Conservation (phyloP, 2,113 vertebrate genomes). For the Bujurquina vittata region DNA sequence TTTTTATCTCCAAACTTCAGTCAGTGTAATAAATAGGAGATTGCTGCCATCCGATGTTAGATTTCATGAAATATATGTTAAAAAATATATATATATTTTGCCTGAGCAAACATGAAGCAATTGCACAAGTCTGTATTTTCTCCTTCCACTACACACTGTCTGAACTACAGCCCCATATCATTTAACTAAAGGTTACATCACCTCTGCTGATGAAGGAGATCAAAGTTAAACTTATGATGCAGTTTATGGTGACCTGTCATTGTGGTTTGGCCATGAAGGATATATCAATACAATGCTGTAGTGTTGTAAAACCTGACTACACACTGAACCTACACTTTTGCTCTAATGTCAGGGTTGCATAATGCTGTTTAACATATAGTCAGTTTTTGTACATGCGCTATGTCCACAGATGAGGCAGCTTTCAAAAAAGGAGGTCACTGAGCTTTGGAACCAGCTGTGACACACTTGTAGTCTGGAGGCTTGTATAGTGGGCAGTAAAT, state of each 20-base stretch:
- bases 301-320: background rate
- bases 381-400: background rate
- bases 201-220: background rate
- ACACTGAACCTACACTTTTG: no score
- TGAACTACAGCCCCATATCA: no score
- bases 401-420: background rate
- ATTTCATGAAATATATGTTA: no score
- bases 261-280: accelerated
- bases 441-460: slow-evolving; percentile 36
- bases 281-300: background rate
- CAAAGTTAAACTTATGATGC: no score
- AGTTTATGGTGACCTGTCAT: no score
- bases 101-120: no score
- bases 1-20: no score
- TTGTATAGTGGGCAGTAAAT: slow-evolving; percentile 32
- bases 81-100: no score
- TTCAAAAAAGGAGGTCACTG: slow-evolving; percentile 14
- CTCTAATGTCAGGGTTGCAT: background rate
- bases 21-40: no score
- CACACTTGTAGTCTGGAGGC: slow-evolving; percentile 2
- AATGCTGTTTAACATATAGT: background rate
- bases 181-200: background rate
- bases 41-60: no score
- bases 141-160: background rate
- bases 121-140: background rate